These are phyloP conservation scores for Acanthornis magna DNA, from an alignment of 2,797 vertebrate genomes.

Conservation along the genomic window DNA sequence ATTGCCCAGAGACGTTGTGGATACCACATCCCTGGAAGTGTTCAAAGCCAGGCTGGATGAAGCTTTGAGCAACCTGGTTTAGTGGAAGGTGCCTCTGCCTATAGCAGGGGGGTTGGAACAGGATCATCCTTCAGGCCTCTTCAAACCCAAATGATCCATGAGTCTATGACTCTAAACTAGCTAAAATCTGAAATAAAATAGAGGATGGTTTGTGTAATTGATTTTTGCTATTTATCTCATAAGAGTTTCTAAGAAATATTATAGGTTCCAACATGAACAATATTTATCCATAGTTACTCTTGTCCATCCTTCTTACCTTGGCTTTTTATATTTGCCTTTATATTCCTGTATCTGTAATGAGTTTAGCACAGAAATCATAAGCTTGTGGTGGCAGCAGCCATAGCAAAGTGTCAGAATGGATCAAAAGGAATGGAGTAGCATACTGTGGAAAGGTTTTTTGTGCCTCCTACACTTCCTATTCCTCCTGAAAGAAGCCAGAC, in stretches of 20 bases:
- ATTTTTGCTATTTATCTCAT: not conserved
- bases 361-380: not conserved
- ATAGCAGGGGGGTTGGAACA: rapidly evolving
- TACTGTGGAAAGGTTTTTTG: not conserved
- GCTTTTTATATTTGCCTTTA: not conserved
- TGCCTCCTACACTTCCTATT: not conserved
- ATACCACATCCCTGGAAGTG: not conserved
- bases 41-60: no score
- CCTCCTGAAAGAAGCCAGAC: not conserved
- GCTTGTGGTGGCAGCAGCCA: not conserved
- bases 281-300: not conserved
- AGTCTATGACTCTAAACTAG: not conserved
- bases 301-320: not conserved
- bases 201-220: not conserved
- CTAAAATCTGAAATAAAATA: not conserved
- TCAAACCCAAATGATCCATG: not conserved
- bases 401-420: not conserved
- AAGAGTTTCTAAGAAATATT: not conserved
- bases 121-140: not conserved
- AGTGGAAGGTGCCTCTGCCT: not conserved
- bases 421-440: not conserved
- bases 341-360: not conserved
- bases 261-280: not conserved
- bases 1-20: not conserved
- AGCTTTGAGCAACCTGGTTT: not conserved